Base-by-base conservation (phyloP, 2,888 invertebrate species). In the Lochmaea crataegi region DNA sequence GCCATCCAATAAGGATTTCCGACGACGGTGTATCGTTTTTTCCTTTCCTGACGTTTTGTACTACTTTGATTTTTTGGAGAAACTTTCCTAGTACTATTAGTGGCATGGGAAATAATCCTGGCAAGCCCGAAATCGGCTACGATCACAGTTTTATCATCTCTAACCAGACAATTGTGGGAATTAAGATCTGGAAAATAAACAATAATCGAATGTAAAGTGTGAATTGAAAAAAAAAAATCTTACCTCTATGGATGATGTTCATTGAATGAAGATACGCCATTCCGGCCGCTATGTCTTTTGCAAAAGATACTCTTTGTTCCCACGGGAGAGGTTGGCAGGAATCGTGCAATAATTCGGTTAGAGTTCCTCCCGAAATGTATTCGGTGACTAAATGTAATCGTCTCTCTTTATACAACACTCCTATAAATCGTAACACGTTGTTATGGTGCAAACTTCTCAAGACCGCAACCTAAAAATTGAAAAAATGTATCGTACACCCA, bases 1-100 rank as follows among this genome's bases (percentile, higher is more conserved):
- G 98, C 98, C 98, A 98, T 98, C 97, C 97, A 98, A 87, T 97
- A 98, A 0, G 98, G 97, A 89, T 96, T 97, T 1, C 98, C 98
- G 0, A 98, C 98, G 41, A 98, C 97, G 0, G 97, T 98, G 86
- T 97, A 97, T 14, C 97, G 90, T 84, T 97, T 97, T 79, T 95
- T 91, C 0, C 96, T 88, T 80, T 93, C 91, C 74, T 93, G 82
- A 16, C 80, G 90, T 66, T 88, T 88, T 73, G 89, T 87, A 22
- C 75, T 77, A 3, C 77, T 72, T 3, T 76, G 72, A 73, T 81
- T 84, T 71, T 82, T 83, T 1, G 86, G 84, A 12, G 86, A 86
- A 18, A 85, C 79, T 72, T 86, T 81, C 72, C 85, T 80, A 4
- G 83, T 83, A 70, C 83, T 84, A 68, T 78, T 88, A 75, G 78